Percentiles rank a stretch among this genome's conserved stretches.
Conservation (phyloP, 2,113 vertebrate genomes). For the Nyctereutes procyonoides region DNA sequence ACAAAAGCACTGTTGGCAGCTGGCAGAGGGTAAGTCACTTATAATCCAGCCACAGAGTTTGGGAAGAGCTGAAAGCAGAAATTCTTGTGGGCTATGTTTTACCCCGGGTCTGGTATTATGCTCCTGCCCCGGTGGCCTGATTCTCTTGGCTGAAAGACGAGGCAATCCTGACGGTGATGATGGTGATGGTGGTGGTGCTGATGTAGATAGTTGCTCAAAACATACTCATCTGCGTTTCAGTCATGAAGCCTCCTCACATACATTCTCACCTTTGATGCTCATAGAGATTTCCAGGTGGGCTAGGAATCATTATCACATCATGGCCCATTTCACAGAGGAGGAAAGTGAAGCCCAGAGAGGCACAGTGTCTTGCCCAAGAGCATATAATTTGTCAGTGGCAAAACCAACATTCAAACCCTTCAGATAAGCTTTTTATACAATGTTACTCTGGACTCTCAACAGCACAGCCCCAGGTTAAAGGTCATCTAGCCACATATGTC, state of each 20-base stretch:
- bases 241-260: not conserved
- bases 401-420: not conserved
- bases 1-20: constrained; percentile 76
- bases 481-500: not conserved
- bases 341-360: not conserved
- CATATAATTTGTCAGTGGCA: not conserved
- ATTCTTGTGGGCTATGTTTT: constrained; percentile 70
- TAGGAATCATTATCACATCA: not conserved
- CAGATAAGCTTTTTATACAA: not conserved
- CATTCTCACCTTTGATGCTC: not conserved
- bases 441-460: not conserved
- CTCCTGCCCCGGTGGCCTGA: constrained; percentile 64
- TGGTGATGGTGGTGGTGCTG: not conserved
- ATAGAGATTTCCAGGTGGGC: not conserved
- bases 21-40: constrained; percentile 72
- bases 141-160: constrained; percentile 29
- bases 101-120: constrained; percentile 36
- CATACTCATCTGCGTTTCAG: not conserved
- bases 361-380: not conserved
- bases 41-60: constrained; percentile 66
- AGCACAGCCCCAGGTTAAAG: not conserved
- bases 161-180: not conserved
- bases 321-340: not conserved
- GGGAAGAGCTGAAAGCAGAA: constrained; percentile 72
- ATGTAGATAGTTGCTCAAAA: not conserved